Evolutionary conservation across 2,113 vertebrate species (phyloP).

Genomic region (Daubentonia madagascariensis): DNA sequence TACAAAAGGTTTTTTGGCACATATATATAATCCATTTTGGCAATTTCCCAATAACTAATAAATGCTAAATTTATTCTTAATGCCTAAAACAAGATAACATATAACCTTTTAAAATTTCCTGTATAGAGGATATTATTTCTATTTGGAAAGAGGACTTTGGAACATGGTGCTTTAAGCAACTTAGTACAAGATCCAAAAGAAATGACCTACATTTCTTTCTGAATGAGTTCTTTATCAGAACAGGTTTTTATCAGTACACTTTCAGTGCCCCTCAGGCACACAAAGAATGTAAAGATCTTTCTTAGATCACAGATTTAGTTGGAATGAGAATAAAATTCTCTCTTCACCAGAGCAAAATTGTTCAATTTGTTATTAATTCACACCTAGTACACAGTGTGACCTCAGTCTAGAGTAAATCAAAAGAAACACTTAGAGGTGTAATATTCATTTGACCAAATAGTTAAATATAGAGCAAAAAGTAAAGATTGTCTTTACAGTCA

Average conservation of each 20-base stretch:
- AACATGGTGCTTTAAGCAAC: constrained; percentile 7
- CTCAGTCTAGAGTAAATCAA: not conserved
- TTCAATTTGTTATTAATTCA: constrained; percentile 50
- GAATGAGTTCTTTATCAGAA: not conserved
- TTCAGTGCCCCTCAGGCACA: not conserved
- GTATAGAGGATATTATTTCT: not conserved
- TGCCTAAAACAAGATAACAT: not conserved
- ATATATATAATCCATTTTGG: not conserved
- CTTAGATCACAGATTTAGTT: constrained; percentile 36
- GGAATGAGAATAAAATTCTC: constrained; percentile 22
- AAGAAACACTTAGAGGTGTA: not conserved
- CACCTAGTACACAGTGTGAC: constrained; percentile 8
- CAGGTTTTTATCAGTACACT: not conserved
- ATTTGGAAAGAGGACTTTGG: not conserved
- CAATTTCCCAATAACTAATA: constrained; percentile 23
- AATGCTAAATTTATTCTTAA: not conserved
- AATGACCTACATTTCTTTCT: not conserved
- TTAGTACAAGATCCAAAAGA: not conserved
- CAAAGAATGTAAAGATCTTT: constrained; percentile 24
- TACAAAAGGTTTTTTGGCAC: not conserved
- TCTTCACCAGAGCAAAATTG: constrained; percentile 11
- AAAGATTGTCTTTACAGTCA: not conserved
- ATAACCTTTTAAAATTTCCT: not conserved
- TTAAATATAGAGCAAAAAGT: not conserved
- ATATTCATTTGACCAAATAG: constrained; percentile 29